Evolutionary conservation across 1,140 invertebrate species (phyloP).

Genomic region (Pachyrhynchus sulphureomaculatus): DNA sequence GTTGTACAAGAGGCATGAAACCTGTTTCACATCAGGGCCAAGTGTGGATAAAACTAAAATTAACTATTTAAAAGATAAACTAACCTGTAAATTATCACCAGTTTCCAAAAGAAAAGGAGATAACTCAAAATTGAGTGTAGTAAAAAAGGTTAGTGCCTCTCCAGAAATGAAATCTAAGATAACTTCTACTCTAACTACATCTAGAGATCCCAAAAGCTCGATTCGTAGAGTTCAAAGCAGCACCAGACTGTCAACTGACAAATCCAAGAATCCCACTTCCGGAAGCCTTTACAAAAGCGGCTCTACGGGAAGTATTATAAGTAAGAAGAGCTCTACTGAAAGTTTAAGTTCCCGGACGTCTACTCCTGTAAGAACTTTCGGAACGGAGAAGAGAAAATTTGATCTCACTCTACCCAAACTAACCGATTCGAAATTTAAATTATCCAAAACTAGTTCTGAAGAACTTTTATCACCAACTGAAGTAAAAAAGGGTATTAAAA

Average conservation of each 20-base stretch:
- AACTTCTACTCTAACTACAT: constrained; percentile 35
- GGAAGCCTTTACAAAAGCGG: constrained; percentile 33
- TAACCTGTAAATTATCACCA: constrained; percentile 59
- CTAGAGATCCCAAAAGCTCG: constrained; percentile 34
- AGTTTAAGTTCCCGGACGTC: constrained; percentile 28
- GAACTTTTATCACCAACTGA: constrained; percentile 61
- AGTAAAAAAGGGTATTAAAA: constrained; percentile 59
- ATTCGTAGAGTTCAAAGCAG: constrained; percentile 36
- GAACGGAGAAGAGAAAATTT: constrained; percentile 46
- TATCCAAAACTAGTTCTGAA: constrained; percentile 54
- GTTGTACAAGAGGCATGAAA: constrained; percentile 55
- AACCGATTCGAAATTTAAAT: constrained; percentile 26
- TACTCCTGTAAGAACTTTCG: constrained; percentile 54
- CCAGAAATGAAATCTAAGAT: constrained; percentile 42
- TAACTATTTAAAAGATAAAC: constrained; percentile 59
- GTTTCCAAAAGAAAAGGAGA: constrained; percentile 51
- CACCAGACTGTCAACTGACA: constrained; percentile 34
- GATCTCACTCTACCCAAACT: constrained; percentile 31
- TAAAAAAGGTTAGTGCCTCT: constrained; percentile 51
- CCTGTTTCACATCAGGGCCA: constrained; percentile 56
- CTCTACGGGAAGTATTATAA: constrained; percentile 16
- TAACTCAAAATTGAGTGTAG: constrained; percentile 44
- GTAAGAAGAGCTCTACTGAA: constrained; percentile 25
- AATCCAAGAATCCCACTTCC: background rate
- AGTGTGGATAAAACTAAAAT: constrained; percentile 55